Base-by-base conservation (phyloP, 2,113 vertebrate species). In the Chauna torquata region DNA sequence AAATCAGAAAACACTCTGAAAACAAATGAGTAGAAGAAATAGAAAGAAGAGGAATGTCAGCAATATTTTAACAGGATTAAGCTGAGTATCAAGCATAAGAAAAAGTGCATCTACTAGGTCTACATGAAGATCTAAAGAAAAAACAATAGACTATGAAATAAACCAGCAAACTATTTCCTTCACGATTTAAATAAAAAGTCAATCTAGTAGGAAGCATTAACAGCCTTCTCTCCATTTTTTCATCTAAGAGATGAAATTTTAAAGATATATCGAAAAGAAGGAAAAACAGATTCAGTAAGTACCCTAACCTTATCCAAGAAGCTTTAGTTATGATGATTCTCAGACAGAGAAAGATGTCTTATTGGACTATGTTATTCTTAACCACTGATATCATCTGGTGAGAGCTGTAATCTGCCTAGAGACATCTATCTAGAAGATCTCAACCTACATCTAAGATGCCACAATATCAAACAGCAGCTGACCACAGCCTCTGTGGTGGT, bases 1-100 rank as follows among this genome's bases (percentile, higher is more conserved):
- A 82, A n/a, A 87, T 52, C 23, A 72, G 78, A 76, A 82, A 90
- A 40, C 32, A 91, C 27, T 24, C 61, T 82, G 49, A 88, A 79
- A 92, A 65, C 3, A 86, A 82, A 76, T 38, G 3, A 71, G 34
- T 36, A 78, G 40, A 81, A 86, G 36, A 80, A 82, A 76, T 27
- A 77, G 32, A 65, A 49, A 44, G 66, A 82, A 12, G 4, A 90
- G 12, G 28, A 79, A 55, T 23, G 14, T 50, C 76, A 86, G 62
- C 72, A 86, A 25, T 92, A 72, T 49, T 85, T 84, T 85, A 92
- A 79, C 12, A 74, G 11, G 32, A 66, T 25, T 66, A 52, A 82
- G 61, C 19, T 23, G 32, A 79, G 28, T 70, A 95, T 50, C 28
- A 84, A 79, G 32, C n/a, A 50, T 30, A 82, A 79, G 28, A 86